phyloP scores from a whole-genome alignment of 2,113 vertebrate species.

The Apistogramma diplotaenia region DNA sequence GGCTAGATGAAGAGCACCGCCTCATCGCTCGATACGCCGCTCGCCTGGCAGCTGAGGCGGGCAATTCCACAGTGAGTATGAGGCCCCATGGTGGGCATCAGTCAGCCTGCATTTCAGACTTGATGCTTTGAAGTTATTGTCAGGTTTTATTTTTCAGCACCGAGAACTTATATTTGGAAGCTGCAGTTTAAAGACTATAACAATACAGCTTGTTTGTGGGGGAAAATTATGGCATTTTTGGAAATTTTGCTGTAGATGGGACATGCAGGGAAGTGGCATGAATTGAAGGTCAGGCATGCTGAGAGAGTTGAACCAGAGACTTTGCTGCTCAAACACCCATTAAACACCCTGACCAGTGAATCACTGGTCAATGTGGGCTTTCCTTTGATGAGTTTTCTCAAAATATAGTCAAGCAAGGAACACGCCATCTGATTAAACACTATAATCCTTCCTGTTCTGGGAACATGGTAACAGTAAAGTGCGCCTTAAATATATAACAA shows the following conservation, averaged over 20 bases:
- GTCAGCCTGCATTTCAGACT: constrained; percentile 13
- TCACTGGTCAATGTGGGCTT: neutral
- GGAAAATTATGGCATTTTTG: neutral
- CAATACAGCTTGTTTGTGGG: no score
- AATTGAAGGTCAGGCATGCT: neutral
- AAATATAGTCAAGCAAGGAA: neutral
- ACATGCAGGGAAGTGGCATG: neutral
- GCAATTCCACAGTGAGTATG: constrained; percentile 83
- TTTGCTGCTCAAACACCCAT: neutral
- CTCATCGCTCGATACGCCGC: constrained; percentile 94
- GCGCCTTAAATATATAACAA: neutral
- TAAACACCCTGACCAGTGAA: neutral
- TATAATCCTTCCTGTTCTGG: neutral
- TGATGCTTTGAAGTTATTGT: constrained; percentile 8
- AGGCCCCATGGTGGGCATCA: neutral
- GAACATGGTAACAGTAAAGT: neutral
- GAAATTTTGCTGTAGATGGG: neutral
- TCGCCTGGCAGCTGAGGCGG: constrained; percentile 90
- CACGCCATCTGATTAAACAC: neutral
- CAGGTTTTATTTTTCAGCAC: neutral
- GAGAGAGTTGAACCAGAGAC: neutral
- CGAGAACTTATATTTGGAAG: neutral
- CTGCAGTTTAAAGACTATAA: neutral
- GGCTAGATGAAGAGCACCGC: constrained; percentile 92
- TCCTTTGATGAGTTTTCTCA: neutral